A percentile compares a stretch with the other conserved stretches of the same genome.
These are phyloP conservation scores for Caenorhabditis sp. DNA, from an alignment of 2,888 invertebrate genomes.

Conservation along the genomic window DNA sequence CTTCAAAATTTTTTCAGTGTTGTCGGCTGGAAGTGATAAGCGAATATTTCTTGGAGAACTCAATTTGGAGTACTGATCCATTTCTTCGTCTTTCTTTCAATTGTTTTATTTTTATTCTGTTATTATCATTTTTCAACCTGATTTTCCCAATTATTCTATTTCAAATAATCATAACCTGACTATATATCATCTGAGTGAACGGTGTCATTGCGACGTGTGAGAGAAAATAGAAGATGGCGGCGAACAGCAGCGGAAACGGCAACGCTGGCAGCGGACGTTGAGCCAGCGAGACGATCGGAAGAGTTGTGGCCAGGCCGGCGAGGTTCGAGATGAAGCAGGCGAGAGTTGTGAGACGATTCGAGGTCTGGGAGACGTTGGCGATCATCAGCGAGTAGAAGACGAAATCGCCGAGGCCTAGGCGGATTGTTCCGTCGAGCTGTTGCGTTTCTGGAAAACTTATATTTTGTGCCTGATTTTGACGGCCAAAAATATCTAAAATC, in stretches of 20 bases:
- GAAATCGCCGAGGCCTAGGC: constrained; percentile 34
- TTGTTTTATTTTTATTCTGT: not conserved
- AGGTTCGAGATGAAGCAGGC: constrained; percentile 32
- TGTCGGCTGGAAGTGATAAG: constrained; percentile 94
- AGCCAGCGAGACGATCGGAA: constrained; percentile 24
- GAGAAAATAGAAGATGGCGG: constrained; percentile 28
- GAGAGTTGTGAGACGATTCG: constrained; percentile 7
- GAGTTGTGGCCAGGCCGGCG: constrained; percentile 22
- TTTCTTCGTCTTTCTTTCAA: not conserved
- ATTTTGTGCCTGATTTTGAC: not conserved
- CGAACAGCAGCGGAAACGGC: constrained; percentile 21
- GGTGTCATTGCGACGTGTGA: constrained; percentile 28
- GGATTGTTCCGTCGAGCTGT: constrained; percentile 22
- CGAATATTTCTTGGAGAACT: constrained; percentile 94
- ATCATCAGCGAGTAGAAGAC: constrained; percentile 38
- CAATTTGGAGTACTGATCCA: constrained; percentile 70
- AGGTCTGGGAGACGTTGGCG: constrained; percentile 27
- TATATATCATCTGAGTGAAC: constrained; percentile 11
- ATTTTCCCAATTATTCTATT: too few species aligned
- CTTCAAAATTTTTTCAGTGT: constrained; percentile 75
- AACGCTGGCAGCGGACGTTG: constrained; percentile 29
- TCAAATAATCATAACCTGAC: constrained; percentile 7
- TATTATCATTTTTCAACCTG: not conserved
- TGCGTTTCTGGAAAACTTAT: not conserved
- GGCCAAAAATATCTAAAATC: too few species aligned